Evolutionary conservation across 2,797 vertebrate genomes (phyloP).

Genomic region (Acanthornis magna): DNA sequence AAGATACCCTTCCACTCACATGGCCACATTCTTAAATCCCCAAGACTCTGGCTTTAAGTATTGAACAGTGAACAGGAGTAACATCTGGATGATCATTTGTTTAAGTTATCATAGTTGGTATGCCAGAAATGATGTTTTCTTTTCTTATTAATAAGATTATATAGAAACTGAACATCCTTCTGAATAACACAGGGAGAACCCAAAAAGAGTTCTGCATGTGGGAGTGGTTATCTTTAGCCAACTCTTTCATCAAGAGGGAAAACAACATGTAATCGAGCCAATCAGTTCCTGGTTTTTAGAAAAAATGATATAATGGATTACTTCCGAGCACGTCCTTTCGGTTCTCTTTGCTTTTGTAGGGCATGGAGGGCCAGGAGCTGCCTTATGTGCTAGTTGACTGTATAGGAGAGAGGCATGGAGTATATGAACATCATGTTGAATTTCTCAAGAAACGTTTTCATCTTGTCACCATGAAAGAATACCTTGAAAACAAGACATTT

Average conservation of each 20-base stretch:
- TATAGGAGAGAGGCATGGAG: conserved; percentile 39
- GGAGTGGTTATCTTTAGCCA: not conserved
- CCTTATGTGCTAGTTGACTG: conserved; percentile 73
- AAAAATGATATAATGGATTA: no score
- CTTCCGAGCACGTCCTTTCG: not conserved
- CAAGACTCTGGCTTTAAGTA: not conserved
- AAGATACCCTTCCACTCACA: not conserved
- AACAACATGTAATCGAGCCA: not conserved
- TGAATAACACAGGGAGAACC: not conserved
- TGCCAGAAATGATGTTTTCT: not conserved
- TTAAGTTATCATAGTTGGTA: not conserved
- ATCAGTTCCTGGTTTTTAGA: not conserved
- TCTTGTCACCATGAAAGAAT: conserved; percentile 74
- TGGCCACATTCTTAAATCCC: not conserved
- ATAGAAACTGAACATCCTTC: not conserved
- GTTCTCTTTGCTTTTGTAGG: conserved; percentile 40
- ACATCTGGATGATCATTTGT: not conserved
- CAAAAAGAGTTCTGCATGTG: not conserved
- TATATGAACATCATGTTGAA: conserved; percentile 51
- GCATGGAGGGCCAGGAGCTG: conserved; percentile 70
- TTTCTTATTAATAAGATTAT: not conserved
- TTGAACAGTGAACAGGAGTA: not conserved
- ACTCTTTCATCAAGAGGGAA: not conserved
- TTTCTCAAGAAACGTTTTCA: conserved; percentile 74
- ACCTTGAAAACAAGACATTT: conserved; percentile 70